phyloP scores from a whole-genome alignment of 2,797 vertebrate genomes.

The Argentina silus region DNA sequence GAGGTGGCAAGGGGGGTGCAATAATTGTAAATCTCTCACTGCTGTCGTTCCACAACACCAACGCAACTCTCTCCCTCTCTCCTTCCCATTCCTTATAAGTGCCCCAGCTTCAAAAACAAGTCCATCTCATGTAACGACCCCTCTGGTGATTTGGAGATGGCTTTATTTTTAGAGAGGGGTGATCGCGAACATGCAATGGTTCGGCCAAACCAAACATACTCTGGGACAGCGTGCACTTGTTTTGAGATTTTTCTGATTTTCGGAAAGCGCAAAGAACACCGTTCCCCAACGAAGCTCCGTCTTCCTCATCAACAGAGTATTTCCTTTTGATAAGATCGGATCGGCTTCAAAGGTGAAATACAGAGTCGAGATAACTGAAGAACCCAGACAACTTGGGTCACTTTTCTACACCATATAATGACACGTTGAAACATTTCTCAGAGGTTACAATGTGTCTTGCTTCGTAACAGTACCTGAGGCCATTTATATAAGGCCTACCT shows the following conservation, averaged over 20 bases:
- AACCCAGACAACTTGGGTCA: too few species aligned
- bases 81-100: slow-evolving; percentile 33
- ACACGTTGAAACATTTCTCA: too few species aligned
- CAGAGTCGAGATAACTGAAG: neutral
- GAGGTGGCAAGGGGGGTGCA: neutral
- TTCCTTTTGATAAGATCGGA: slow-evolving; percentile 50
- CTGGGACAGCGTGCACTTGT: slow-evolving; percentile 69
- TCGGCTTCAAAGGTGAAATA: slow-evolving; percentile 38
- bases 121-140: slow-evolving; percentile 46
- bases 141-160: slow-evolving; percentile 33
- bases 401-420: too few species aligned
- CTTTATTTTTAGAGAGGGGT: slow-evolving; percentile 69
- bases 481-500: too few species aligned
- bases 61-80: slow-evolving; percentile 23
- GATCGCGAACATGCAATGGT: slow-evolving; percentile 57
- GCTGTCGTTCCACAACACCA: slow-evolving; percentile 22
- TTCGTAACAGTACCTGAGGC: too few species aligned
- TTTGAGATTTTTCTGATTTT: slow-evolving; percentile 71
- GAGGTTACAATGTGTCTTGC: too few species aligned
- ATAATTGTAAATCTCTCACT: slow-evolving; percentile 31
- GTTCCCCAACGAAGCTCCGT: slow-evolving; percentile 24
- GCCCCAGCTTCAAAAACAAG: slow-evolving; percentile 44
- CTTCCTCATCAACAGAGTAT: slow-evolving; percentile 50
- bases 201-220: slow-evolving; percentile 76
- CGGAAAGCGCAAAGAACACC: slow-evolving; percentile 46